Base-by-base conservation (phyloP, 2,113 vertebrate genomes). In the Phodopus roborovskii region DNA sequence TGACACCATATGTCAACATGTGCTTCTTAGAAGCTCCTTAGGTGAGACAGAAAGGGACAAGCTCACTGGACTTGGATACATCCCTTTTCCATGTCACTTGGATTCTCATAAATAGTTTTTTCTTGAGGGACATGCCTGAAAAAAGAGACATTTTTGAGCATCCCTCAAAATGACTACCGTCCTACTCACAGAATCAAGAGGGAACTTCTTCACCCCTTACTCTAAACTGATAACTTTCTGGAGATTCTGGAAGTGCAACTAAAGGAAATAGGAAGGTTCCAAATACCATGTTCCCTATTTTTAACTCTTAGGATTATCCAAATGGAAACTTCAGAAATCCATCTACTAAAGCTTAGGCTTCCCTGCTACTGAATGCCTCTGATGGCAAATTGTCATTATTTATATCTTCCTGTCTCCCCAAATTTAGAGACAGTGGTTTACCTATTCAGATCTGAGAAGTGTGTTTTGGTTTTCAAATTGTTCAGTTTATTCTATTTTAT, bases 391-490 rank as follows among this genome's bases (percentile, higher is more conserved):
- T 53, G n/a, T 62, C 17, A 68, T 90, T 92, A 16, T 82, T 86
- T 94, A 12, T 82, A 36, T 50, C 36, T 45, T 22, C 20, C n/a
- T 48, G 13, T 60, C 45, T 85, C 70, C 93, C 78, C 30, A 62
- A 77, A 88, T 66, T 83, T 87, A 6, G 62, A 70, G 77, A 22
- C 16, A 88, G 9, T 92, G 33, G 13, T 75, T 88, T 81, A 10
- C 66, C n/a, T 82, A 66, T 42, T 92, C 42, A 73, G 68, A 36
- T 58, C 64, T 74, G 82, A 79, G 24, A 73, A 82, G 45, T 66
- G 12, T 82, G 39, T 92, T 30, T 94, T 88, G 78, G 62, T 85
- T 93, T 88, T 75, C 28, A 91, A 24, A 88, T 84, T 24, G 15
- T 75, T 91, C 42, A 53, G 12, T 36, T 42, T 91, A 56, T 78